phyloP scores from a whole-genome alignment of 1,140 invertebrate genomes.

The Drosophila lowei region DNA sequence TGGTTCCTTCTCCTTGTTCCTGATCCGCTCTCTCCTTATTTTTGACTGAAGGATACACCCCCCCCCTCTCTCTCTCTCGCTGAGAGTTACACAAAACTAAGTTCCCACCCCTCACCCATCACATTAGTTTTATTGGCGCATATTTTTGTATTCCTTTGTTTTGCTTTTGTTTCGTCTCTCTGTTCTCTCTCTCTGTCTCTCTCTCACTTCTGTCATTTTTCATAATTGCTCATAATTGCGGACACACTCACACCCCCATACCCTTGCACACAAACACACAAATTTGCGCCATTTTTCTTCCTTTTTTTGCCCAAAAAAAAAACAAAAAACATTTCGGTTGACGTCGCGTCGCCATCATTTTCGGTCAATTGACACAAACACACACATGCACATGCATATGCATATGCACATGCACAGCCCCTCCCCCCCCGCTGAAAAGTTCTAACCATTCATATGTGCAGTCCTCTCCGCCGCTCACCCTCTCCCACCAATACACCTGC shows the following conservation, averaged over 20 bases:
- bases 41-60: no score
- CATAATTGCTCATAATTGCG: constrained; percentile 79
- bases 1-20: no score
- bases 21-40: no score
- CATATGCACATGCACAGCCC: constrained; percentile 1
- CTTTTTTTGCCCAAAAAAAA: constrained; percentile 18
- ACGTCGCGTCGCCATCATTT: constrained; percentile 71
- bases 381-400: constrained; percentile 12
- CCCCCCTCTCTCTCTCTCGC: no score
- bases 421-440: not conserved
- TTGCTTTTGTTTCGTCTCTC: constrained; percentile 23
- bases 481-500: constrained; percentile 1
- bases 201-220: constrained; percentile 29
- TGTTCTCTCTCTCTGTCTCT: constrained; percentile 24
- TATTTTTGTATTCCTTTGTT: constrained; percentile 34
- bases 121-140: constrained; percentile 10
- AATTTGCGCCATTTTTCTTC: constrained; percentile 62
- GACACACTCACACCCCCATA: constrained; percentile 39
- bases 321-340: not conserved
- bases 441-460: constrained; percentile 40
- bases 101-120: no score
- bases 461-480: constrained; percentile 1
- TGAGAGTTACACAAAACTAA: no score
- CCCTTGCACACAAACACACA: constrained; percentile 7
- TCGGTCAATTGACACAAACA: constrained; percentile 72